Base-by-base conservation (phyloP, 2,888 invertebrate genomes). In the Archips xylosteana region DNA sequence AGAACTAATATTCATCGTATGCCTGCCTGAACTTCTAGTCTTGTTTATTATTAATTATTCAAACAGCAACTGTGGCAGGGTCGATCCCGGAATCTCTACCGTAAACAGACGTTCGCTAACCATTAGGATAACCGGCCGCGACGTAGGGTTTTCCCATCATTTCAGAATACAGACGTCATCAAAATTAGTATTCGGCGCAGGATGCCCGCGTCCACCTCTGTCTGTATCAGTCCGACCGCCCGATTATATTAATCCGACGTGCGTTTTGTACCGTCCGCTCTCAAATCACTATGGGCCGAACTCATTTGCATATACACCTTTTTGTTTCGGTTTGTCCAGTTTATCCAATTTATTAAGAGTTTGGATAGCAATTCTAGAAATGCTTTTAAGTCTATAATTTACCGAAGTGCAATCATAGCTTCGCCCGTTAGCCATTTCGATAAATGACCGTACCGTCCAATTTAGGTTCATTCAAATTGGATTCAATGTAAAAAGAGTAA, bases 221-320 rank as follows among this genome's bases (percentile, higher is more conserved):
- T 87, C 89, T 86, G 88, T 84, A 75, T 80, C 80, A 83, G 79
- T 78, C 83, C 81, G 82, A 83, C 86, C 79, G 78, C 77, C 82
- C 85, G 87, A 88, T 89, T 87, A 87, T 90, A 90, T 90, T 89
- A 91, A 90, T 89, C 88, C 87, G 82, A 87, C 89, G 89, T 89
- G 89, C 87, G 86, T 90, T 90, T 87, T 86, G 86, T 87, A 80
- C 81, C 81, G 82, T 67, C 72, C 77, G 76, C 74, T 76, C 78
- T 78, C 78, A 83, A 84, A 86, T 85, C 79, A 80, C 77, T 78
- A 64, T 64, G 69, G 68, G 67, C 76, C 74, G 68, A 74, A 64
- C 70, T 74, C 73, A 76, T 76, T 78, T 75, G 76, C 71, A 76
- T 76, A 34, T 65, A 54, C 13, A 23, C 49, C 75, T 77, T 77